Base-by-base conservation (phyloP, 2,888 invertebrate species). In the Parascotia fuliginaria region DNA sequence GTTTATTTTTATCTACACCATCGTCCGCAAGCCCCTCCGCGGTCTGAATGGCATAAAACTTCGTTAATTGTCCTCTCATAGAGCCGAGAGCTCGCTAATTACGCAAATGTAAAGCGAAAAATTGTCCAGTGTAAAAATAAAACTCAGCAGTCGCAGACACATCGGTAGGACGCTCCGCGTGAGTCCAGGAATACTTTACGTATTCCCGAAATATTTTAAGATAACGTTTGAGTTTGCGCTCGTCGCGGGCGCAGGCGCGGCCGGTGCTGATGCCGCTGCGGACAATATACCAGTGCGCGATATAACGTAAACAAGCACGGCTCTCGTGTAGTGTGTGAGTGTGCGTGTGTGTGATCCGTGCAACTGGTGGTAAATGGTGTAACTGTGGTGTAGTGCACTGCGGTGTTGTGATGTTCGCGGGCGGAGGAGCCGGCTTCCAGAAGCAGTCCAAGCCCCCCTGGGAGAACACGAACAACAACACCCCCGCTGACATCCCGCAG, bases 391-490 rank as follows among this genome's bases (percentile, higher is more conserved):
- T 34, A 24, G 48, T 42, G 48, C 12, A 32, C 27, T 14, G 44
- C 34, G 49, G 12, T 24, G 24, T 32, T 39, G 50, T 41, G 41
- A 90, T 90, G 90, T 89, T 90, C 54, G 89, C 89, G 63, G 89
- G 89, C 1, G 89, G 89, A 6, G 89, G 89, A 16, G 89, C 89
- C 7, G 89, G 89, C 6, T 89, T 89, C 55, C 89, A 89, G 56
- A 89, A 88, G 70, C 87, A 87, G 66, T 86, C 87, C 2, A 89
- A 89, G 55, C 89, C 89, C 32, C 89, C 89, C 12, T 89, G 89
- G 89, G 89, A 89, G 66, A 81, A 68, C 53, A 58, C 73, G 33
- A 82, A 73, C 60, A 55, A 68, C 33, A 80, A 68, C 53, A 54
- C 70, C 9, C 74, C 70, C 49, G 61, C 79, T 1, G 87, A 89